A percentile compares a stretch with the other conserved stretches of the same genome.
Evolutionary conservation across 1,140 invertebrate genomes (phyloP).

Genomic region (Lutraria rhynchaena): DNA sequence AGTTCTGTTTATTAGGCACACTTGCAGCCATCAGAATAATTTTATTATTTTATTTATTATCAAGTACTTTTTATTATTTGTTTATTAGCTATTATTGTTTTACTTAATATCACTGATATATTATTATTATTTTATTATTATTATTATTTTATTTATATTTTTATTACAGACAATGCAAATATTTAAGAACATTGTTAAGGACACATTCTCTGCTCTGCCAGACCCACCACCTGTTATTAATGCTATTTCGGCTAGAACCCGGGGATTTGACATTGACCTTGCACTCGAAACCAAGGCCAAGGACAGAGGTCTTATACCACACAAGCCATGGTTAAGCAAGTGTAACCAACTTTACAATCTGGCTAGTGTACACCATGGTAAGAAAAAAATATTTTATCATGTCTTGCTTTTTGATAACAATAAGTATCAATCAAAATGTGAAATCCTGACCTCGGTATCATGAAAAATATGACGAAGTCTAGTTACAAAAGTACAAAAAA

Average conservation of each 20-base stretch:
- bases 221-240: slow-evolving; percentile 66
- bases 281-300: slow-evolving; percentile 75
- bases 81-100: no score
- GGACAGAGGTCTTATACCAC: slow-evolving; percentile 75
- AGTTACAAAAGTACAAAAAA: no score
- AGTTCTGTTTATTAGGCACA: no score
- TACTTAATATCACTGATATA: no score
- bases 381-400: neutral
- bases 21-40: no score
- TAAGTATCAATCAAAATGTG: no score
- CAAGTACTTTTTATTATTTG: no score
- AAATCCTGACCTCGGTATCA: no score
- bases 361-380: slow-evolving; percentile 78
- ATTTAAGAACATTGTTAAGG: slow-evolving; percentile 79
- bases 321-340: slow-evolving; percentile 80
- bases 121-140: no score
- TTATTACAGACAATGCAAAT: slow-evolving; percentile 72
- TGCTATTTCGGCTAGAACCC: slow-evolving; percentile 71
- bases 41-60: no score
- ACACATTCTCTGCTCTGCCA: slow-evolving; percentile 79
- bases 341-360: slow-evolving; percentile 80
- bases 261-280: slow-evolving; percentile 72
- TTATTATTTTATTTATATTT: no score
- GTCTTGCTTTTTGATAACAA: neutral
- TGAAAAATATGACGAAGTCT: no score